Evolutionary conservation across 2,888 invertebrate species (phyloP), one percentile per base, ranked within the genome.

Genomic region (Psylliodes chrysocephalus): DNA sequence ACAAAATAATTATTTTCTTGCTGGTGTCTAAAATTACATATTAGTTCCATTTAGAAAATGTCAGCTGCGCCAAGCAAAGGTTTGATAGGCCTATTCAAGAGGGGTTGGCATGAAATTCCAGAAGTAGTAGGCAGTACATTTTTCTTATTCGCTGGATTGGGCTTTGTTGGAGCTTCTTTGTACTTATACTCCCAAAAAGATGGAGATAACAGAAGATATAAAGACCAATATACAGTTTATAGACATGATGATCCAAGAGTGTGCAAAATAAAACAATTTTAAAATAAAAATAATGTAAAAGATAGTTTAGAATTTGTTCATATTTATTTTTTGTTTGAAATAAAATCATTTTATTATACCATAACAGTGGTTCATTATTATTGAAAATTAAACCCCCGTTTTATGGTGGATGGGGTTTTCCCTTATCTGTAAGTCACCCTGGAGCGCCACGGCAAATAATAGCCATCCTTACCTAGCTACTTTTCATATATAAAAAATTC

Each of bases 41-140:
- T 6, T 22, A 22, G 2, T 22, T 6, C 22, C 22, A 22, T 22
- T 4, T 17, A 42, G 1, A 54, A 28, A 55, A 70, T 70, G 69
- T 61, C 67, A 42, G 67, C 73, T 8, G 65, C 61, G 6, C 56
- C 65, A n/a, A 71, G 71, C 25, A 68, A 72, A 59, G 77, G 77
- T 25, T 53, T 81, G 60, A 71, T 76, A 6, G 79, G 73, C 8
- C 71, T 84, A 1, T 78, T 84, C 56, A 85, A 82, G 71, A 76
- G 75, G 73, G 84, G 82, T 8, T 88, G 91, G 89, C 82, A 86
- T 75, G 90, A 91, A 82, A 88, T 91, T 64, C 92, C 92, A 2
- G 92, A 91, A 81, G 82, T 92, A 49, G 80, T 92, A 40, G 89
- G 85, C 22, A 84, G 88, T 18, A 81, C 86, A 1, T 86, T 85